Percentiles rank a stretch among this genome's conserved stretches.
These are phyloP conservation scores for Ageneiosus marmoratus DNA, from an alignment of 2,113 vertebrate species.

Conservation along the genomic window DNA sequence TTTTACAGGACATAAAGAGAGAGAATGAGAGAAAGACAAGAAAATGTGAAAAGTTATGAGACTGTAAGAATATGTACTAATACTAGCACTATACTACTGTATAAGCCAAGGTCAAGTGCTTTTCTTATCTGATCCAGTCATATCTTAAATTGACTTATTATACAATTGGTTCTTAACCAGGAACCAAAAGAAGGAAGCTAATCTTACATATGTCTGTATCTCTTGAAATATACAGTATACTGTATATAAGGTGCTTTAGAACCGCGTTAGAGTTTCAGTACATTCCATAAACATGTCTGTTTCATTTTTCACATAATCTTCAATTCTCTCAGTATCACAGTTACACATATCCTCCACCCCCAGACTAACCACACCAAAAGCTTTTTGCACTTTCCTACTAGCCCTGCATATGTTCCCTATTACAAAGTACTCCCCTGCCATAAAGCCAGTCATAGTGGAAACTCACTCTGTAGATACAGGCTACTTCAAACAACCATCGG, in stretches of 20 bases:
- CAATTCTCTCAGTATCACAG: not conserved
- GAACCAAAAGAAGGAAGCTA: not conserved
- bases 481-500: conserved; percentile 29
- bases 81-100: not conserved
- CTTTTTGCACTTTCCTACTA: not conserved
- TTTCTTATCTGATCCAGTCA: not conserved
- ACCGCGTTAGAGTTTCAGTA: not conserved
- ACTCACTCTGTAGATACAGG: conserved; percentile 13
- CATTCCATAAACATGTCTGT: not conserved
- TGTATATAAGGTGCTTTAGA: not conserved
- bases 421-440: not conserved
- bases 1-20: not conserved
- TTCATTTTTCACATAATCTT: not conserved
- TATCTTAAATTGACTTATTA: not conserved
- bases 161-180: not conserved
- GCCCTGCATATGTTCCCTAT: not conserved
- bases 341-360: not conserved
- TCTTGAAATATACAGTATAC: not conserved
- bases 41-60: not conserved
- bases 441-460: conserved; percentile 11
- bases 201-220: not conserved
- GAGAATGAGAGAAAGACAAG: not conserved
- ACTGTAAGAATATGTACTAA: not conserved
- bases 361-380: not conserved
- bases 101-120: not conserved